Conservation (phyloP, 2,888 invertebrate species). For the Campoplex capitator region DNA sequence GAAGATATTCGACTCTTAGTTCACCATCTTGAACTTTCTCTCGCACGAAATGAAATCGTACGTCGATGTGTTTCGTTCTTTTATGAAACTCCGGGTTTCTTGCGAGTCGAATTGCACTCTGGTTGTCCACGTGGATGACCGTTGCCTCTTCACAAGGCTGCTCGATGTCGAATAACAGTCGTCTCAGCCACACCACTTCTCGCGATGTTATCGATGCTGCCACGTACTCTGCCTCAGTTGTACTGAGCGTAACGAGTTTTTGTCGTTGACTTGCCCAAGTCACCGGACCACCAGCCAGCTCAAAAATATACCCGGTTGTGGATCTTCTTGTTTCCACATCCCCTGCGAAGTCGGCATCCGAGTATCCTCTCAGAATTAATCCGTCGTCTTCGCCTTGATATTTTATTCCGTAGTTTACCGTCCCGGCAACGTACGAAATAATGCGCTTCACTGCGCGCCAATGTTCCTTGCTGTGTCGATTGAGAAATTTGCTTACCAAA, state of each 20-base stretch:
- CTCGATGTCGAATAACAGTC: not conserved
- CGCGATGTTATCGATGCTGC: conserved; percentile 44
- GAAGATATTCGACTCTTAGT: not conserved
- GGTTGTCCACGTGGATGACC: conserved; percentile 68
- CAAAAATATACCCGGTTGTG: no score
- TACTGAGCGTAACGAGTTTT: conserved; percentile 65
- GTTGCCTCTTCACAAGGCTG: conserved; percentile 51
- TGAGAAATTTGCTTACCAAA: no score
- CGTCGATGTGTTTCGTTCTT: conserved; percentile 7
- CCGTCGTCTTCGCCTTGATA: no score
- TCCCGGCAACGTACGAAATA: no score
- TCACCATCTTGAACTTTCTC: not conserved
- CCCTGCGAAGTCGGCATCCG: no score
- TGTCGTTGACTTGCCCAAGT: conserved; percentile 67
- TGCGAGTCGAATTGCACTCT: conserved; percentile 65
- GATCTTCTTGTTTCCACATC: no score
- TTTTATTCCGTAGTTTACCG: no score
- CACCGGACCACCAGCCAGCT: conserved; percentile 55
- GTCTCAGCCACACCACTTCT: not conserved
- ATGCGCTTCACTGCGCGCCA: no score
- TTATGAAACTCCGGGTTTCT: conserved; percentile 60
- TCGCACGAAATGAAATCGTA: not conserved
- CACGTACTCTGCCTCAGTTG: conserved; percentile 71
- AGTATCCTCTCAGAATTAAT: no score
- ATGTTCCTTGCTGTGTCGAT: no score